Base-by-base conservation (phyloP, 23 tunicate species). In the Halocynthia aurantium region DNA sequence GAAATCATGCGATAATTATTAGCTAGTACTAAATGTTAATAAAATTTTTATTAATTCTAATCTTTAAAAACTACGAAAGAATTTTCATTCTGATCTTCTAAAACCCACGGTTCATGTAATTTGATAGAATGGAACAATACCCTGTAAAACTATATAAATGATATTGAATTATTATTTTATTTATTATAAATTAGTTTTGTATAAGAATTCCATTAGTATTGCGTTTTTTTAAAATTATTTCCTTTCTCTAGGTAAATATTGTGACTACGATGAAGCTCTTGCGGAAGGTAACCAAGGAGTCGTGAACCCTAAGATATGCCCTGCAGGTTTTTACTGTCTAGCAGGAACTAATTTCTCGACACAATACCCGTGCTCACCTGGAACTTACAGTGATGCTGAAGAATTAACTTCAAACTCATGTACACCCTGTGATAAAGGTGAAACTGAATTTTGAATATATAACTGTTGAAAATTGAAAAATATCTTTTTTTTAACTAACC, bases 281-380 rank as follows among this genome's bases (percentile, higher is more conserved):
- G 73, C 66, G 5, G 79, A 11, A 19, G 92, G 92, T 6, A 52
- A 60, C 10, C 11, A 71, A 5, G 95, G 91, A 9, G 95, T 88
- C 8, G 89, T 78, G 15, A 77, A 67, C 52, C 90, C 90, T 6
- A 62, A 64, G 53, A 8, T 76, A 7, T 96, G 99, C 81, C 93
- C 96, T 9, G 68, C 85, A 7, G 99, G 99, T 19, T 85, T 82
- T 76, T 96, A 81, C 73, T 96, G 99, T 78, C 96, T 86, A 19
- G 54, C 20, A 9, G 86, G 84, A 13, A 82, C 96, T 6, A 83
- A 76, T 13, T 77, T 54, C 8, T 57, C 88, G 5, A 71, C 96
- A 4, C 79, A 81, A 50, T 68, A 65, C 60, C 92, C 98, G 18
- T 92, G 98, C 50, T 79, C 77, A 7, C 61, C 53, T 21, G 98